These are phyloP conservation scores for Stegophylla sp. DNA, from an alignment of 2,888 invertebrate genomes.

Conservation along the genomic window DNA sequence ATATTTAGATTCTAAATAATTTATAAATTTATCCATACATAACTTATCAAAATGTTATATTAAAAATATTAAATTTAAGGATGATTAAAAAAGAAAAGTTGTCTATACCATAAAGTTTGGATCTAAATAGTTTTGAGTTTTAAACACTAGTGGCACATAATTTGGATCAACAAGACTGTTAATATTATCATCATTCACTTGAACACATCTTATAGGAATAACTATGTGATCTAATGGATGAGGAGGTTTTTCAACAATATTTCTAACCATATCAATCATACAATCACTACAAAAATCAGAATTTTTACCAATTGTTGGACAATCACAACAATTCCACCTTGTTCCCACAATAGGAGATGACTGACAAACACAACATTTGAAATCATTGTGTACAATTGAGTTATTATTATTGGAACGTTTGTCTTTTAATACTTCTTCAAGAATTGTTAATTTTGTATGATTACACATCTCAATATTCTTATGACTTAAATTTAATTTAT, in stretches of 20 bases:
- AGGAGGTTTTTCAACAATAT: slow-evolving; percentile 15
- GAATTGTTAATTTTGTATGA: slow-evolving; percentile 25
- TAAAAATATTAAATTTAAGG: neutral
- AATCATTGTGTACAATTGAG: slow-evolving; percentile 59
- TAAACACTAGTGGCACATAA: slow-evolving; percentile 60
- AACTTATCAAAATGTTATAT: too few species aligned
- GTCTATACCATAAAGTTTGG: slow-evolving; percentile 61
- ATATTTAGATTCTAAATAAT: neutral
- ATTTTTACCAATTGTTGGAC: slow-evolving; percentile 60
- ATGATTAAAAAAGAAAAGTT: neutral
- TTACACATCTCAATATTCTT: slow-evolving; percentile 43
- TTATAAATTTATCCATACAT: too few species aligned
- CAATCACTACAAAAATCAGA: slow-evolving; percentile 51
- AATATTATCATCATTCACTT: slow-evolving; percentile 2
- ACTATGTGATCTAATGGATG: slow-evolving; percentile 48
- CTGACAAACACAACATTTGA: slow-evolving; percentile 72
- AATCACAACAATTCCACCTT: slow-evolving; percentile 72
- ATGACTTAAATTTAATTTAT: slow-evolving; percentile 17
- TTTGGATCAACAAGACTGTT: slow-evolving; percentile 60
- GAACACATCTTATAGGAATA: slow-evolving; percentile 24
- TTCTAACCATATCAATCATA: slow-evolving; percentile 36
- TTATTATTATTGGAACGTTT: neutral
- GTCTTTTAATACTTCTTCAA: slow-evolving; percentile 43
- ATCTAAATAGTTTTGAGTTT: slow-evolving; percentile 62
- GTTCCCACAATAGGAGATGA: slow-evolving; percentile 72